A percentile compares a stretch with the other conserved stretches of the same genome.
phyloP scores from a whole-genome alignment of 2,797 vertebrate species.

The Decapterus maruadsi region DNA sequence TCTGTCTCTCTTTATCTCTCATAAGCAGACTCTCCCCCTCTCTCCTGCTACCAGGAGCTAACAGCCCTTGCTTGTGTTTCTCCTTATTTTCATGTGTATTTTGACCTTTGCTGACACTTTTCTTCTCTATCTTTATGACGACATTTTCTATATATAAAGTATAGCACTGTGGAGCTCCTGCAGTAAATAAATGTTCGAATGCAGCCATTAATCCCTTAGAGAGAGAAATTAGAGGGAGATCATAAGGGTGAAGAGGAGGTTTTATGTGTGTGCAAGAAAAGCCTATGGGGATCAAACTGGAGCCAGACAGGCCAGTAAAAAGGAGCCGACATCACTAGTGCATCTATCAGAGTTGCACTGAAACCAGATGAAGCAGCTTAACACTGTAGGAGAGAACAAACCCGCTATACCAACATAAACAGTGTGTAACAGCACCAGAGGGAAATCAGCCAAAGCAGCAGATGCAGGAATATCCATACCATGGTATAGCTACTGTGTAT shows the following conservation, averaged over 20 bases:
- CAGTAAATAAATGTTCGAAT: constrained; percentile 34
- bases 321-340: constrained; percentile 67
- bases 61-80: constrained; percentile 47
- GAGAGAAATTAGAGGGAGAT: constrained; percentile 60
- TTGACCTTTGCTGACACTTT: constrained; percentile 71
- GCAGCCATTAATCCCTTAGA: constrained; percentile 38
- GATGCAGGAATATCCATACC: constrained; percentile 14
- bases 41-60: constrained; percentile 46
- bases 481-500: background rate
- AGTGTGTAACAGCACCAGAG: constrained; percentile 40
- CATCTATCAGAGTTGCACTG: constrained; percentile 50
- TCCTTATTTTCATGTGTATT: constrained; percentile 44
- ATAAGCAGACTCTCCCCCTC: constrained; percentile 61
- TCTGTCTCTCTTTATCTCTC: constrained; percentile 67
- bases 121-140: constrained; percentile 50
- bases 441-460: constrained; percentile 29
- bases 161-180: constrained; percentile 49
- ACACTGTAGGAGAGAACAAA: constrained; percentile 54
- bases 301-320: constrained; percentile 57
- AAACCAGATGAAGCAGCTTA: constrained; percentile 60
- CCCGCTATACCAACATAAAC: constrained; percentile 47
- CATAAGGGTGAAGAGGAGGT: constrained; percentile 53
- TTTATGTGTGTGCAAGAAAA: constrained; percentile 45
- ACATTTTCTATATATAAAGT: constrained; percentile 35
- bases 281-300: constrained; percentile 62